Evolutionary conservation across 2,888 invertebrate genomes (phyloP).

Genomic region (Xestia c-nigrum): DNA sequence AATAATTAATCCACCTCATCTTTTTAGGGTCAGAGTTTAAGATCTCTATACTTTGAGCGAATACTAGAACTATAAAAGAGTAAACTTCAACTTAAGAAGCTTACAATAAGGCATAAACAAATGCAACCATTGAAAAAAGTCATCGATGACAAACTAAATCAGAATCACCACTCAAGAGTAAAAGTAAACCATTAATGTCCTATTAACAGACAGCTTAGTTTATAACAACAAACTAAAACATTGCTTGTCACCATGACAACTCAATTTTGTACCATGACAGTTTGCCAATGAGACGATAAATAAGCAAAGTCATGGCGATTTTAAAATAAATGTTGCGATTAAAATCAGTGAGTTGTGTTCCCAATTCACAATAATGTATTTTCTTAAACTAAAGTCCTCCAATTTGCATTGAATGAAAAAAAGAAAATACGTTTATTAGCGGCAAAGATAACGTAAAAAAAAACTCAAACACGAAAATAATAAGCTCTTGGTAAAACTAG

Average conservation of each 20-base stretch:
- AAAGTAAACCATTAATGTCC: constrained; percentile 43
- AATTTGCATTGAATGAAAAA: constrained; percentile 35
- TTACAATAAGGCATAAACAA: neutral
- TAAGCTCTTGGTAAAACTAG: neutral
- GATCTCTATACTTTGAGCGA: neutral
- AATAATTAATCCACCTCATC: neutral
- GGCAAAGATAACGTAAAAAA: neutral
- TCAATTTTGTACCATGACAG: constrained; percentile 27
- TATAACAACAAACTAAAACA: constrained; percentile 46
- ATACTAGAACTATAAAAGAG: neutral
- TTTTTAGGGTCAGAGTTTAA: neutral
- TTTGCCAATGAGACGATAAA: constrained; percentile 44
- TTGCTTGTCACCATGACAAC: constrained; percentile 48
- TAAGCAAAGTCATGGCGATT: constrained; percentile 49
- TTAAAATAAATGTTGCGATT: constrained; percentile 45
- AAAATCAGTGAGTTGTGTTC: constrained; percentile 50
- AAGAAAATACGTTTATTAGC: neutral
- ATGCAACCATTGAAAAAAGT: neutral
- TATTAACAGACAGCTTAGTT: constrained; percentile 34
- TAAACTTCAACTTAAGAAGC: neutral
- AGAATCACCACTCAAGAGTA: constrained; percentile 13
- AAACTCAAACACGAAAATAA: neutral
- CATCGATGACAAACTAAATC: neutral
- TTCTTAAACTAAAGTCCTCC: constrained; percentile 22
- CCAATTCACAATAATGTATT: constrained; percentile 22